These are phyloP conservation scores for Scyliorhinus canicula DNA, from an alignment of 2,797 vertebrate genomes.

Conservation along the genomic window DNA sequence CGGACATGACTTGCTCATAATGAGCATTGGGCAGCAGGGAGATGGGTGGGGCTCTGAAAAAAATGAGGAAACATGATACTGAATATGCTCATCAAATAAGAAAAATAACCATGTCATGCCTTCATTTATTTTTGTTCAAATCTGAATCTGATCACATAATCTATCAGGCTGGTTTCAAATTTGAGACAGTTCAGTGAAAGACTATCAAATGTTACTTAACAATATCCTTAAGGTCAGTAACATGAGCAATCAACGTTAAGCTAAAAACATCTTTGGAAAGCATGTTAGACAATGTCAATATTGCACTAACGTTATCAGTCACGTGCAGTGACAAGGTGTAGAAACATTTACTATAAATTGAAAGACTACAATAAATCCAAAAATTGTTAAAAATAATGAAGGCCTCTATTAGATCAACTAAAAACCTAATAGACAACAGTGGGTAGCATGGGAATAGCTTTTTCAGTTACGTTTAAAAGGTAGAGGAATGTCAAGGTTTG, in stretches of 20 bases:
- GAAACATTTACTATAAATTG: background rate
- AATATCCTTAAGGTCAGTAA: background rate
- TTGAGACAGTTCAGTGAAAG: background rate
- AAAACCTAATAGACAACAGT: constrained; percentile 41
- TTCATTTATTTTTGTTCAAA: background rate
- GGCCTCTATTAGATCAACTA: too few relatives aligned
- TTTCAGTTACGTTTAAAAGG: too few relatives aligned
- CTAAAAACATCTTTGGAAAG: background rate
- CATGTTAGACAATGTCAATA: background rate
- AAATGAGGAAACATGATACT: background rate
- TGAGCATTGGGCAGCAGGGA: constrained; percentile 80
- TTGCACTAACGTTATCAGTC: background rate
- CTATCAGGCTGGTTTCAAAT: background rate
- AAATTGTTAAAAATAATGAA: constrained; percentile 24
- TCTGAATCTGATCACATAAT: background rate
- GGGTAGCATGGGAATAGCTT: background rate
- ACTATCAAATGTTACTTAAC: background rate
- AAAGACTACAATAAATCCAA: background rate
- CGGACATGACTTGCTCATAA: constrained; percentile 82
- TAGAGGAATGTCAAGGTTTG: too few relatives aligned
- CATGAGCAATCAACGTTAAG: background rate
- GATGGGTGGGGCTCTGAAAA: constrained; percentile 73
- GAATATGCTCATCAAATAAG: background rate
- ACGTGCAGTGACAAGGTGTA: background rate
- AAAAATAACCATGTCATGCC: background rate